phyloP scores from a whole-genome alignment of 2,797 vertebrate genomes.

The Salmo trutta region DNA sequence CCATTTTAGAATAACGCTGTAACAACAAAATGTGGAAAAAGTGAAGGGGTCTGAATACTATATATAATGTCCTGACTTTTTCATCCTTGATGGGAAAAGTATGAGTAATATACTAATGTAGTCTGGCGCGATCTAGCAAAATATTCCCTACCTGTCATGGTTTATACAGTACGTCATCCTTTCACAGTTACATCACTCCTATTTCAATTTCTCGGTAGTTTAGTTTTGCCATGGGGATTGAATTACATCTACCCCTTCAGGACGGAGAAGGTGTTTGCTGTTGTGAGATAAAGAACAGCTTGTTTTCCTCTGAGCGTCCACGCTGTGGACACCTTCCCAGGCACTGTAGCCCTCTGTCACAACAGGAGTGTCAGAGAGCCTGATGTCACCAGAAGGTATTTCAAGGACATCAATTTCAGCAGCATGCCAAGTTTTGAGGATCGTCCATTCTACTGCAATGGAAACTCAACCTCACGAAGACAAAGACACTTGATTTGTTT shows the following conservation, averaged over 20 bases:
- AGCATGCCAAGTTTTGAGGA: not conserved
- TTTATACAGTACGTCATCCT: not conserved
- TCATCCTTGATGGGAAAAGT: not conserved
- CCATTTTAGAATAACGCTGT: too few species aligned
- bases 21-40: too few species aligned
- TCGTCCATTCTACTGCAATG: not conserved
- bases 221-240: constrained; percentile 9
- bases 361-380: not conserved
- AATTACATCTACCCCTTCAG: not conserved
- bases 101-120: not conserved
- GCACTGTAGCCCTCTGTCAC: constrained; percentile 1
- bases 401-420: not conserved
- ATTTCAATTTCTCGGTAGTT: not conserved
- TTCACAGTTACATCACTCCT: not conserved
- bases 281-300: too few species aligned
- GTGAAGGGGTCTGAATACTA: too few species aligned
- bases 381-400: not conserved
- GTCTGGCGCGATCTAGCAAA: not conserved
- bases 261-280: too few species aligned
- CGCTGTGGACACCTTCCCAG: not conserved
- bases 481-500: not conserved
- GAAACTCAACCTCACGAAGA: constrained; percentile 5
- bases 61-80: not conserved
- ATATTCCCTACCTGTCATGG: not conserved
- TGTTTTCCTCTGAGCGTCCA: not conserved